Evolutionary conservation across 1,140 invertebrate species (phyloP).

Genomic region (Nebria ingens): DNA sequence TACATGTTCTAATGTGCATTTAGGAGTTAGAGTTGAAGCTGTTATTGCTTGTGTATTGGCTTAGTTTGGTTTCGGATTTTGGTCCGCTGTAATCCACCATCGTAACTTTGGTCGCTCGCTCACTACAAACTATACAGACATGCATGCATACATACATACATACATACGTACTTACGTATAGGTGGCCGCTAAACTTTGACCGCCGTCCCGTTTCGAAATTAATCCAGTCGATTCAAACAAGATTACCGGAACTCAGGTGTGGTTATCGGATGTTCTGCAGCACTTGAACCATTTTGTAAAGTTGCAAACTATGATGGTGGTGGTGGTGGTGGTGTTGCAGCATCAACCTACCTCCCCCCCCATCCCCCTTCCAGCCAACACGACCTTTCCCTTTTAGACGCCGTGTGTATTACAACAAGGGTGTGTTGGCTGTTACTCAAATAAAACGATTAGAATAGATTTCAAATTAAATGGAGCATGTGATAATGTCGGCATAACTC

Average conservation of each 20-base stretch:
- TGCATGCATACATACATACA: not conserved
- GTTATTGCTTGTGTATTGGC: constrained; percentile 15
- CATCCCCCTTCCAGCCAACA: constrained; percentile 10
- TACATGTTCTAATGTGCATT: not conserved
- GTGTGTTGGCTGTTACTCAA: constrained; percentile 15
- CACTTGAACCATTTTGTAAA: not conserved
- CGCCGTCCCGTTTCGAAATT: not conserved
- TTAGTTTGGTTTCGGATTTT: constrained; percentile 13
- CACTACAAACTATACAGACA: no score
- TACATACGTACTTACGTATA: not conserved
- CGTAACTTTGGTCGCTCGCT: constrained; percentile 7
- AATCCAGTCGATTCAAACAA: constrained; percentile 11
- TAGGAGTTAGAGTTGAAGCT: constrained; percentile 2
- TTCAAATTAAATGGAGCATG: constrained; percentile 31
- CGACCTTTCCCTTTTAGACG: not conserved
- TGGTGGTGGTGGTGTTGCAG: constrained; percentile 5
- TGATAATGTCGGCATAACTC: constrained; percentile 30
- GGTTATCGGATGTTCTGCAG: not conserved
- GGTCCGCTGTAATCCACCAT: constrained; percentile 1
- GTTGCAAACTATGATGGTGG: constrained; percentile 2
- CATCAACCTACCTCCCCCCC: not conserved
- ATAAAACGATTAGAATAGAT: constrained; percentile 30
- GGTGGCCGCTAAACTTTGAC: not conserved
- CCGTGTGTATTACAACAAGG: constrained; percentile 7
- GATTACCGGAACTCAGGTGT: constrained; percentile 18